Evolutionary conservation across 2,113 vertebrate genomes (phyloP), one percentile per base, ranked within the genome.

Genomic region (Campylomormyrus tamandua): DNA sequence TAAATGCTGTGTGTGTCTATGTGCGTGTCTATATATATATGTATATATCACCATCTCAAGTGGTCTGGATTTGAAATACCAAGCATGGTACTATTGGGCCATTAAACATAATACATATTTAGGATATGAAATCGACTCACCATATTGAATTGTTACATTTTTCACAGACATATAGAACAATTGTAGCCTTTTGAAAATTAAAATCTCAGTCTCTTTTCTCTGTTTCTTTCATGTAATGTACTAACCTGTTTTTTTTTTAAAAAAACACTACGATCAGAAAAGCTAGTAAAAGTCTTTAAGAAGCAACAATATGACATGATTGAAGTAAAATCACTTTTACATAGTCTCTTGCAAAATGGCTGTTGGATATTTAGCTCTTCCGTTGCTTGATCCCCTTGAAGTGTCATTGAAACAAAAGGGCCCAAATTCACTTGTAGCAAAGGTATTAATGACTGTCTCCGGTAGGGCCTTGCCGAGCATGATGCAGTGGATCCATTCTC

Each of bases 401-500:
- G 17, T 42, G 35, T 42, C 1, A 19, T 19, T 15, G 31, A 39
- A 39, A 42, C 35, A 8, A 19, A 42, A 42, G 15, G 4, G 35
- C 0, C 31, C 2, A 42, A 42, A 80, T 42, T 42, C 35, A 8
- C 74, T 80, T 15, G 4, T 15, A 15, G 35, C 39, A 42, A 17
- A 5, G 8, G 35, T 7, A 80, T 19, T 80, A 80, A 80, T 42
- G 35, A 39, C 35, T 58, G n/a, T 83, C 50, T 91, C 94, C 89
- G 87, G 11, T 94, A 99, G 98, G 95, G 98, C 98, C 77, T 96
- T 99, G 89, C 98, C 98, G 0, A 95, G 96, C 87, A 99, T 99
- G 98, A 99, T 99, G 98, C 97, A 99, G 84, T 99, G 98, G 98
- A 96, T 99, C 91, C 95, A 97, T 90, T 96, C 96, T 0, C 98